These are phyloP conservation scores for Melanerpes formicivorus DNA, from an alignment of 2,113 vertebrate species.

Conservation along the genomic window DNA sequence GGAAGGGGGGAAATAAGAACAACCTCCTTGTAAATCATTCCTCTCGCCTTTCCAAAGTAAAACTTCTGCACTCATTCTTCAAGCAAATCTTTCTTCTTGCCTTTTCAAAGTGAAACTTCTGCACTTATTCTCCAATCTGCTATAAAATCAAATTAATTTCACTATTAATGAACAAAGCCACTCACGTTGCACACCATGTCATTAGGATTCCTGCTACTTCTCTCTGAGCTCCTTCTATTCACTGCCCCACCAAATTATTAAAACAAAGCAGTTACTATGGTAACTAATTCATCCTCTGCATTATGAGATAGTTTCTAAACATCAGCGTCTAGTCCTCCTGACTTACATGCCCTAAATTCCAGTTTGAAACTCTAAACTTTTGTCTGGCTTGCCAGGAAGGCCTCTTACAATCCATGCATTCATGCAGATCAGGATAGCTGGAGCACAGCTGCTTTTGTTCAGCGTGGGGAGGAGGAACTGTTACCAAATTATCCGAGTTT, in stretches of 20 bases:
- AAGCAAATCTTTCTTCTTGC: not conserved
- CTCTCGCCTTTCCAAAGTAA: not conserved
- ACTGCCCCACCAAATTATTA: constrained; percentile 65
- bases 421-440: constrained; percentile 29
- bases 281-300: constrained; percentile 69
- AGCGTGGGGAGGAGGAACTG: constrained; percentile 1
- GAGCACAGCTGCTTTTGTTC: constrained; percentile 58
- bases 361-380: constrained; percentile 65
- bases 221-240: constrained; percentile 53
- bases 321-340: constrained; percentile 2
- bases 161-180: constrained; percentile 55
- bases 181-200: not conserved
- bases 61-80: not conserved
- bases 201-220: constrained; percentile 69
- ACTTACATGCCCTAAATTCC: constrained; percentile 66
- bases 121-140: not conserved
- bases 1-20: not conserved
- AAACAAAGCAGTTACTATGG: constrained; percentile 74
- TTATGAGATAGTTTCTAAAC: constrained; percentile 70
- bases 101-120: not conserved
- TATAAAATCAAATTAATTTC: constrained; percentile 66
- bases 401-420: constrained; percentile 58
- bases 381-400: not conserved
- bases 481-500: constrained; percentile 43
- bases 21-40: not conserved